A percentile compares a stretch with the other conserved stretches of the same genome.
phyloP scores from a whole-genome alignment of 2,113 vertebrate species.

The Taurulus bubalis region DNA sequence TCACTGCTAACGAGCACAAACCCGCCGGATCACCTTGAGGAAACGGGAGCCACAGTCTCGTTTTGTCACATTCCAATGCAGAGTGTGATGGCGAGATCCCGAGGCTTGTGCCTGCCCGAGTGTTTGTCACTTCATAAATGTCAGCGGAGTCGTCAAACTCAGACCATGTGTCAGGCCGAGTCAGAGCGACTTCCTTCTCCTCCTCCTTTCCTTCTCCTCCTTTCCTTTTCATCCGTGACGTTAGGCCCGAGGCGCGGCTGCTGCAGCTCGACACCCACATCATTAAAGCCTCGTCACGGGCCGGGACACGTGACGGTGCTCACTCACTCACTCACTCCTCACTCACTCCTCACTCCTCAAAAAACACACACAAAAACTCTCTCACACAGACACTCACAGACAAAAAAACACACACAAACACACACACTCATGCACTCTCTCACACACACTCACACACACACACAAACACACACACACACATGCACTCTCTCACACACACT shows the following conservation, averaged over 20 bases:
- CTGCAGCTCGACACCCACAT: slow-evolving; percentile 30
- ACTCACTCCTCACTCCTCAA: too few species aligned
- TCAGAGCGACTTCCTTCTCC: slow-evolving; percentile 30
- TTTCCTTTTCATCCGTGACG: slow-evolving; percentile 14
- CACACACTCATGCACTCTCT: too few species aligned
- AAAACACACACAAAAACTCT: too few species aligned
- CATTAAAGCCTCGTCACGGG: slow-evolving; percentile 49
- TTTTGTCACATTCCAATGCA: background rate
- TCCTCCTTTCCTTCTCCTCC: slow-evolving; percentile 24
- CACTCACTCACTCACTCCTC: too few species aligned
- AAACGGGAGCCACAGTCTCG: background rate
- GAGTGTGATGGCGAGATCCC: slow-evolving; percentile 1
- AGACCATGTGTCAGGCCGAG: slow-evolving; percentile 33
- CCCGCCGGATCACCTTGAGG: background rate
- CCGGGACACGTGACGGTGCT: slow-evolving; percentile 11
- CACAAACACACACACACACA: too few species aligned
- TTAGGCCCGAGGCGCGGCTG: slow-evolving; percentile 10
- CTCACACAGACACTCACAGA: too few species aligned
- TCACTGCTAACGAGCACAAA: background rate
- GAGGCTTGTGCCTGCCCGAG: background rate
- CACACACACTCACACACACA: too few species aligned
- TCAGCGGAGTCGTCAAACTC: slow-evolving; percentile 37
- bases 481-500: too few species aligned
- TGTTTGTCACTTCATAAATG: slow-evolving; percentile 41
- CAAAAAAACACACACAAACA: too few species aligned